A percentile compares a stretch with the other conserved stretches of the same genome.
phyloP scores from a whole-genome alignment of 2,113 vertebrate genomes.

The Bubo scandiacus region DNA sequence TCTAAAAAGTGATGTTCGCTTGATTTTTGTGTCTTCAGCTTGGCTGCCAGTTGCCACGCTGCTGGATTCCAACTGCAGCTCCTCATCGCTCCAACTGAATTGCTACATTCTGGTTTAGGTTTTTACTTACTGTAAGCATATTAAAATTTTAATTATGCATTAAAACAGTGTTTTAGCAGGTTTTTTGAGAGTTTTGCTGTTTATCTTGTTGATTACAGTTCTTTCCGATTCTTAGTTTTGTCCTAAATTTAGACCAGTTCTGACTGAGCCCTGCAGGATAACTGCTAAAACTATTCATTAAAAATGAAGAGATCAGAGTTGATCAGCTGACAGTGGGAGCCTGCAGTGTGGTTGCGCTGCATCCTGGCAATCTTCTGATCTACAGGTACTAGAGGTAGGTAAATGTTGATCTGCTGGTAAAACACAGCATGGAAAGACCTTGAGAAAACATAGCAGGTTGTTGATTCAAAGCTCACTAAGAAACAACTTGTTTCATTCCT shows the following conservation, averaged over 20 bases:
- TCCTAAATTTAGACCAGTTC: not conserved
- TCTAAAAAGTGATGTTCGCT: not conserved
- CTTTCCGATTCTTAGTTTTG: not conserved
- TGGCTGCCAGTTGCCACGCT: not conserved
- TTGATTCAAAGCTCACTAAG: not conserved
- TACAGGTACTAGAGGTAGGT: not conserved
- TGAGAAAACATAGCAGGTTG: not conserved
- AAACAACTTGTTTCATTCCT: not conserved
- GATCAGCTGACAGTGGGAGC: not conserved
- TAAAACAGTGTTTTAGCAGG: not conserved
- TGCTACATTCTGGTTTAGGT: not conserved
- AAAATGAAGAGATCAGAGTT: not conserved
- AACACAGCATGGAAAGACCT: not conserved
- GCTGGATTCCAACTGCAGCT: not conserved
- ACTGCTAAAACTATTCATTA: not conserved
- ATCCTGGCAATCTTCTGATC: not conserved
- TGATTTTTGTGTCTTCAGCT: not conserved
- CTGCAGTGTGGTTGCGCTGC: not conserved
- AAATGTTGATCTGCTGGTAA: not conserved
- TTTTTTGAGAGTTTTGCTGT: not conserved
- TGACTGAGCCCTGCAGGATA: not conserved
- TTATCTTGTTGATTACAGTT: constrained; percentile 8
- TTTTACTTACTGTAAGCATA: not conserved
- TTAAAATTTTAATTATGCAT: constrained; percentile 6
- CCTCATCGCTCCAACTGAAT: not conserved